These are phyloP conservation scores for Ateles fusciceps DNA, from an alignment of 2,797 vertebrate species.

Conservation along the genomic window DNA sequence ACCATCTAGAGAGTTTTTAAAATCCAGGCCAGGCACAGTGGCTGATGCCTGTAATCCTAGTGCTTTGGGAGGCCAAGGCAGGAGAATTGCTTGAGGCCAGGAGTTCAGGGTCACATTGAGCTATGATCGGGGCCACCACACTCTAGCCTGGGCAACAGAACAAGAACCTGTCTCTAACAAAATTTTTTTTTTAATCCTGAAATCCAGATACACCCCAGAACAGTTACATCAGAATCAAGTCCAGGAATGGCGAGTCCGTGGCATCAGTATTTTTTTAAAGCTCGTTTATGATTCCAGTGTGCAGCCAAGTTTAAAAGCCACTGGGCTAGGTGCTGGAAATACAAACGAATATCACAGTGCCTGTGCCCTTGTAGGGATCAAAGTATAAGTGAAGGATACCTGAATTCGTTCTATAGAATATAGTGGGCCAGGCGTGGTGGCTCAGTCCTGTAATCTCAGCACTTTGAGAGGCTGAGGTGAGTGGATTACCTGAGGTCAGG, in stretches of 20 bases:
- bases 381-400: neutral
- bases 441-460: neutral
- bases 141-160: neutral
- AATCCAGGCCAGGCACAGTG: neutral
- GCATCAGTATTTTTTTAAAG: neutral
- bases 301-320: neutral
- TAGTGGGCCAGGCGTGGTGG: neutral
- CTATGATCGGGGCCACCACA: rapidly evolving
- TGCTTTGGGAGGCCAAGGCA: neutral
- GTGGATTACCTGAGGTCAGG: neutral
- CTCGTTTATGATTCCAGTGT: neutral
- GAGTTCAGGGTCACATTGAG: neutral
- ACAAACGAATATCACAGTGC: neutral
- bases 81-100: neutral
- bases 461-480: neutral
- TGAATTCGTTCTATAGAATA: neutral
- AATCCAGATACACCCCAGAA: neutral
- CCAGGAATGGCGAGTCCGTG: neutral
- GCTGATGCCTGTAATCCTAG: neutral
- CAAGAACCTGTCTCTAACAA: neutral
- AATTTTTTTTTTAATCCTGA: neutral
- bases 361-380: neutral
- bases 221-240: neutral
- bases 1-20: neutral
- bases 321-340: neutral